Evolutionary conservation across 2,113 vertebrate genomes (phyloP).

Genomic region (Crotalus horridus): DNA sequence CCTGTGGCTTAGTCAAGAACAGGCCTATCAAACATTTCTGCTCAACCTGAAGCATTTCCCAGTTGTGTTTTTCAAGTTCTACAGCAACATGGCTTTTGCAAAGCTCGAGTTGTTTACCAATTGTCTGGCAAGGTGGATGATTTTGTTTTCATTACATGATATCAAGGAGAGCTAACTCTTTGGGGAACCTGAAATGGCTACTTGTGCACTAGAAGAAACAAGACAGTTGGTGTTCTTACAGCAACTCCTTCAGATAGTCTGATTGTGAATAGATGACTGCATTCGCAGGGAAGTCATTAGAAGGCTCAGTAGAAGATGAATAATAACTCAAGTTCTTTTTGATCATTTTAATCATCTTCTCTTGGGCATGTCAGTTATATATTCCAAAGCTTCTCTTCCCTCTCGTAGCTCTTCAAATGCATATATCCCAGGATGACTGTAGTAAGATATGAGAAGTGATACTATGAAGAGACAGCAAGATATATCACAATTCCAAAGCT

Average conservation of each 20-base stretch:
- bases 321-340: conserved; percentile 50
- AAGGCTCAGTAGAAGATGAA: conserved; percentile 34
- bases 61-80: background rate
- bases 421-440: conserved; percentile 52
- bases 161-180: background rate
- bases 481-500: conserved; percentile 48
- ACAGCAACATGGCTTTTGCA: background rate
- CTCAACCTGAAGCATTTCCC: background rate
- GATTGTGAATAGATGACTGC: conserved; percentile 18
- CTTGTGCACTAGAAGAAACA: conserved; percentile 22
- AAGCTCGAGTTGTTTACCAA: conserved; percentile 16
- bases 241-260: background rate
- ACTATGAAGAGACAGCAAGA: conserved; percentile 62
- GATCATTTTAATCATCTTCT: conserved; percentile 53
- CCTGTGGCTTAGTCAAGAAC: background rate
- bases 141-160: background rate
- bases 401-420: conserved; percentile 42
- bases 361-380: conserved; percentile 46
- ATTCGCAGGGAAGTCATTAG: conserved; percentile 9
- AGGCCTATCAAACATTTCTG: background rate
- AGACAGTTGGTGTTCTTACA: background rate
- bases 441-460: conserved; percentile 46
- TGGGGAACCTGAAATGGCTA: background rate
- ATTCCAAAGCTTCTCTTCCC: conserved; percentile 20
- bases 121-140: background rate